Base-by-base conservation (phyloP, 2,113 vertebrate species). In the Pseudorasbora parva region DNA sequence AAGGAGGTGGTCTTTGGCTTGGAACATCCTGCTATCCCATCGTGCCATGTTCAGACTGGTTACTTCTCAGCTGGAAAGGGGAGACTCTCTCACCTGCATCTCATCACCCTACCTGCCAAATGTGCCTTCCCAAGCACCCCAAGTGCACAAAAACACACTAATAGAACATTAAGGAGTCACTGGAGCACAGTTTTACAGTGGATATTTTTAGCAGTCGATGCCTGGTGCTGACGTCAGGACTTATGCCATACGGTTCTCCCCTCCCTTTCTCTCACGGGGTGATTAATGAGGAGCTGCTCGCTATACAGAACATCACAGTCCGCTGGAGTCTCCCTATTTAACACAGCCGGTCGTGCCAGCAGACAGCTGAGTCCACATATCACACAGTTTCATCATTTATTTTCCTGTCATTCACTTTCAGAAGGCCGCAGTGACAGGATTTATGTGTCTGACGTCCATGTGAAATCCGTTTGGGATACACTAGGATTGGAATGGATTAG, bases 101-200 rank as follows among this genome's bases (percentile, higher is more conserved):
- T 23, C 78, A 30, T 79, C 43, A 79, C 57, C 41, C 14, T 1
- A 68, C 60, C 23, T 25, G 76, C 81, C 74, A 25, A 57, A 71
- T 27, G 10, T 66, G 80, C 60, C 80, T 74, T 75, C 51, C 12
- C 54, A 25, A 87, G 76, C 51, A 57, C n/a, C 73, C 49, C 66
- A 81, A 74, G 45, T 23, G n/a, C 79, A 87, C 83, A 85, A 86
- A 82, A 71, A 83, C 72, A 82, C 56, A 74, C 73, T 89, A 88
- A 88, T 84, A 83, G 86, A 85, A 73, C 88, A 89, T 88, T 86
- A 88, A 68, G 83, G 81, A 88, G 77, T 84, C 83, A 83, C 71
- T 83, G 59, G 73, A 85, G 86, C 76, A 59, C 82, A 85, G 77
- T 83, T 87, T 87, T 86, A 79, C n/a, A 57, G 17, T 21, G 59